phyloP scores from a whole-genome alignment of 2,888 invertebrate species.

The Chalcosyrphus nemorum region DNA sequence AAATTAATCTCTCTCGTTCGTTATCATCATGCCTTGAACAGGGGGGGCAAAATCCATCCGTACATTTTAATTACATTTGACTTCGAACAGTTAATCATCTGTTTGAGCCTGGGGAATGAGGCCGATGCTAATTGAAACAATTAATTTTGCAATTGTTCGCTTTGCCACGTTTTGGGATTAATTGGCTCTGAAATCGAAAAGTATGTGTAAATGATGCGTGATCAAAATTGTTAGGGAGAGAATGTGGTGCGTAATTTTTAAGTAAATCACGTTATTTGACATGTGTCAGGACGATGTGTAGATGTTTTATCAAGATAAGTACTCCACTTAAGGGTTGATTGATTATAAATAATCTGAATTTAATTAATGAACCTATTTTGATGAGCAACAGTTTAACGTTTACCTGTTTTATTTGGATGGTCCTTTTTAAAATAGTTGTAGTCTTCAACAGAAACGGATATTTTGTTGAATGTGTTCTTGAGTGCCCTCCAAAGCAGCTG shows the following conservation, averaged over 20 bases:
- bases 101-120: conserved; percentile 3
- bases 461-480: too few relatives aligned
- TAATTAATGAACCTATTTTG: conserved; percentile 2
- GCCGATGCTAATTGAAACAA: conserved; percentile 64
- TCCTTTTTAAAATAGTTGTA: too few relatives aligned
- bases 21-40: neutral
- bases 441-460: too few relatives aligned
- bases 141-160: conserved; percentile 61
- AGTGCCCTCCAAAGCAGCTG: conserved; percentile 77
- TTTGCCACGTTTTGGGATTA: conserved; percentile 52
- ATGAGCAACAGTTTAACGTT: too few relatives aligned
- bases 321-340: neutral
- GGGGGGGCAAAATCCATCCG: neutral
- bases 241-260: neutral
- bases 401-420: too few relatives aligned
- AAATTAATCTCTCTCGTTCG: conserved; percentile 2
- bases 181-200: conserved; percentile 51
- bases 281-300: neutral
- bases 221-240: neutral
- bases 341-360: neutral
- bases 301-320: conserved; percentile 33
- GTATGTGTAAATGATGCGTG: conserved; percentile 50
- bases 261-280: conserved; percentile 29
- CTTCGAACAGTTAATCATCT: conserved; percentile 58
- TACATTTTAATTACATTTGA: conserved; percentile 65